phyloP scores from a whole-genome alignment of 2,113 vertebrate genomes.

The Clinocottus analis region DNA sequence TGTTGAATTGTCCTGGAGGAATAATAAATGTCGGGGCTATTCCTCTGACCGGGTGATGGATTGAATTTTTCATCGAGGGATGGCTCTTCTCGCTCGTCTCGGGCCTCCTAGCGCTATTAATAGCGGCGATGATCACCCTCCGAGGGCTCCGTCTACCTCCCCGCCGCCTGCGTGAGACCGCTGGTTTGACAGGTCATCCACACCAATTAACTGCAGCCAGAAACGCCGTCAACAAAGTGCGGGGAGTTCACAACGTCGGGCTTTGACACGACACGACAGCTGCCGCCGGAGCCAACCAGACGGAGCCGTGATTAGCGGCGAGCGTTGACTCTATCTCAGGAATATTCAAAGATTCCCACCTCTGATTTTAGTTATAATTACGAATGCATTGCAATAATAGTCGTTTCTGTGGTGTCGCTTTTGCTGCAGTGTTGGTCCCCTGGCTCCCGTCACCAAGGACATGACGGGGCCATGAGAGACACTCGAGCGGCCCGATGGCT shows the following conservation, averaged over 20 bases:
- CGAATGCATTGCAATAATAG: background rate
- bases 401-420: no score
- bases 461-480: constrained; percentile 46
- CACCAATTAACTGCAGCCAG: constrained; percentile 65
- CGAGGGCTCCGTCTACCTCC: constrained; percentile 8
- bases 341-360: background rate
- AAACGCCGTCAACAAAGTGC: constrained; percentile 52
- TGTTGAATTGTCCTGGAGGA: constrained; percentile 3
- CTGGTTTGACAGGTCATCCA: constrained; percentile 59
- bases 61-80: constrained; percentile 23
- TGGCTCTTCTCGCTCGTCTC: background rate
- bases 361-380: background rate
- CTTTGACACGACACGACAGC: constrained; percentile 25
- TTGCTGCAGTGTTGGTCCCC: no score
- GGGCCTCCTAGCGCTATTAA: constrained; percentile 40
- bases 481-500: constrained; percentile 35
- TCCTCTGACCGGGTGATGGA: constrained; percentile 5
- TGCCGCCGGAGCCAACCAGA: constrained; percentile 9
- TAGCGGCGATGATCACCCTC: constrained; percentile 41
- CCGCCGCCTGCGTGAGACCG: constrained; percentile 1
- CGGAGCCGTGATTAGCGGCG: background rate
- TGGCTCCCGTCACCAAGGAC: constrained; percentile 39
- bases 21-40: constrained; percentile 17
- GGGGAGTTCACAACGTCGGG: constrained; percentile 33
- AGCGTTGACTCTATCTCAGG: background rate